Conservation (phyloP, 2,797 vertebrate genomes). For the Sarcophilus harrisii region DNA sequence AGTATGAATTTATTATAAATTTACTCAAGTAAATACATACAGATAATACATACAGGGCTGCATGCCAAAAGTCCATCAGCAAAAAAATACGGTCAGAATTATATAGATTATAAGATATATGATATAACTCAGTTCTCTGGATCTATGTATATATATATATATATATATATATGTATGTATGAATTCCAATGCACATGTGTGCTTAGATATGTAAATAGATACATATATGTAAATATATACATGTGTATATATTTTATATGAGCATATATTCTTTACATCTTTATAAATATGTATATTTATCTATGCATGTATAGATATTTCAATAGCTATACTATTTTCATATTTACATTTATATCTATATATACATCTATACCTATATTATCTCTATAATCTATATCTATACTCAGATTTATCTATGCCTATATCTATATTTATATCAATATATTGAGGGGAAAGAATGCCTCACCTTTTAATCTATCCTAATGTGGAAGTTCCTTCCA, state of each 20-base stretch:
- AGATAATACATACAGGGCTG: too few species aligned
- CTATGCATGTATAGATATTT: neutral
- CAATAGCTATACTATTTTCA: neutral
- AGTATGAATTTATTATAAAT: too few species aligned
- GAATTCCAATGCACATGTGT: neutral
- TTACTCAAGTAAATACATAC: too few species aligned
- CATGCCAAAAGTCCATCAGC: neutral
- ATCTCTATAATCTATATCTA: neutral
- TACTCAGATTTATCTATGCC: neutral
- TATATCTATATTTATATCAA: neutral
- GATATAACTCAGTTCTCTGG: neutral
- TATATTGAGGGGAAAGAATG: neutral
- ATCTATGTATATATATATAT: neutral
- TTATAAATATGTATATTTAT: neutral
- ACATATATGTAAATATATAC: neutral
- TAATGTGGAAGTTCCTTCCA: neutral
- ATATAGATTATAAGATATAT: neutral
- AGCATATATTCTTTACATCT: neutral
- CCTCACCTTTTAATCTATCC: neutral
- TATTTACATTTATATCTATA: too few species aligned
- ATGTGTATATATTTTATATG: fast-evolving
- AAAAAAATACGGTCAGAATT: neutral
- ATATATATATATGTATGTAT: neutral
- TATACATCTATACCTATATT: neutral
- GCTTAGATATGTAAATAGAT: too few species aligned